phyloP scores from a whole-genome alignment of 1,140 invertebrate genomes.

The Potamilus streckersoni region DNA sequence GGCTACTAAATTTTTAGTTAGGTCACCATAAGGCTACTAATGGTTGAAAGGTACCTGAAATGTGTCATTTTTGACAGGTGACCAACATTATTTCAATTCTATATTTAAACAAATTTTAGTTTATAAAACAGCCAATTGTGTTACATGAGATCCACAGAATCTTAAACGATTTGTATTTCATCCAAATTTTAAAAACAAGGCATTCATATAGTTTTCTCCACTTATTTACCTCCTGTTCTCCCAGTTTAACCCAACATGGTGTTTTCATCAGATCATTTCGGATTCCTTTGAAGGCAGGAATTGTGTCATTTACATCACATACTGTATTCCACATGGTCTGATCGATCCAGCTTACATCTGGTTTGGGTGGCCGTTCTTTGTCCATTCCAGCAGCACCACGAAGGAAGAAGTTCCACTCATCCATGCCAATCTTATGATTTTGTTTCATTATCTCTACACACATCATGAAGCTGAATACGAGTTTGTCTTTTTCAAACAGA shows the following conservation, averaged over 20 bases:
- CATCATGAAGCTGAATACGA: conserved; percentile 77
- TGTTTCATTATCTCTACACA: conserved; percentile 81
- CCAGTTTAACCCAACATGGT: conserved; percentile 53
- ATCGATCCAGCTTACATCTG: conserved; percentile 52
- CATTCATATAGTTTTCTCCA: too few relatives aligned
- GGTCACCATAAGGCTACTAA: too few relatives aligned
- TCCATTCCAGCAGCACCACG: conserved; percentile 73
- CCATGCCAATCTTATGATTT: conserved; percentile 69
- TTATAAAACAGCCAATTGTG: too few relatives aligned
- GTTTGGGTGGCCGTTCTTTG: conserved; percentile 59
- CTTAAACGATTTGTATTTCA: too few relatives aligned
- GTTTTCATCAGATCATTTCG: conserved; percentile 58
- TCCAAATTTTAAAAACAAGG: too few relatives aligned
- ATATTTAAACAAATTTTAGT: too few relatives aligned
- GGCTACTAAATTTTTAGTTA: too few relatives aligned
- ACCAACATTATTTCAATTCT: too few relatives aligned
- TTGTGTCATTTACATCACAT: conserved; percentile 54
- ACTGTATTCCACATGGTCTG: conserved; percentile 55
- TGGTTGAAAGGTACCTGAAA: too few relatives aligned
- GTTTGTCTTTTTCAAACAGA: conserved; percentile 69
- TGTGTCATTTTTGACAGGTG: too few relatives aligned
- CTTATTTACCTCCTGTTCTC: conserved; percentile 46
- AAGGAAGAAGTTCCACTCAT: conserved; percentile 81
- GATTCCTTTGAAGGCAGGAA: conserved; percentile 60
- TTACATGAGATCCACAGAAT: too few relatives aligned